These are phyloP conservation scores for Agelas oroides DNA, from an alignment of 37 sponge, comb jelly and placozoan genomes.

Conservation along the genomic window DNA sequence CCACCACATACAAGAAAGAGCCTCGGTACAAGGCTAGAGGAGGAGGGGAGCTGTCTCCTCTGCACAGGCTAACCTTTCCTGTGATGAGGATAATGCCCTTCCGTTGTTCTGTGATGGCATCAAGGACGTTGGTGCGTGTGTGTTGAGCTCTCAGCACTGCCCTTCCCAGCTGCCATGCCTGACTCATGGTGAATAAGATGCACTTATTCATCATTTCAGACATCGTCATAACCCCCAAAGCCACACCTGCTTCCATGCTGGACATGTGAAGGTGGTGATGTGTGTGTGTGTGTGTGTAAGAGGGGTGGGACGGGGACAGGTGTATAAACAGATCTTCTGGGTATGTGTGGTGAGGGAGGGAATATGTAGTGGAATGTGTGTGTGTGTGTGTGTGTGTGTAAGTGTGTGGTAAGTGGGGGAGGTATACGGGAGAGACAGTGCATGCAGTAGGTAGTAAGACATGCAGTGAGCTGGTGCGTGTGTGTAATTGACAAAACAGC, in stretches of 20 bases:
- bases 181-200: conserved; percentile 62
- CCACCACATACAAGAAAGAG: too few relatives aligned
- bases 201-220: conserved; percentile 51
- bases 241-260: conserved; percentile 71
- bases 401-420: neutral
- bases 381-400: neutral
- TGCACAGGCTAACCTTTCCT: conserved; percentile 91
- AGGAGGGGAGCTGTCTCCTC: too few relatives aligned
- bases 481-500: too few relatives aligned
- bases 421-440: neutral
- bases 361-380: too few relatives aligned
- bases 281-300: neutral
- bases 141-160: conserved; percentile 65
- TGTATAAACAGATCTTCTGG: too few relatives aligned
- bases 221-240: conserved; percentile 39
- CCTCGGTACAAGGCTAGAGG: too few relatives aligned
- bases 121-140: conserved; percentile 30
- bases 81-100: conserved; percentile 66
- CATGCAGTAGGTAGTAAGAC: neutral
- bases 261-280: too few relatives aligned
- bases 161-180: conserved; percentile 77
- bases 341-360: too few relatives aligned
- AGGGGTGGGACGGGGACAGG: too few relatives aligned
- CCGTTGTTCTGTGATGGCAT: conserved; percentile 48
- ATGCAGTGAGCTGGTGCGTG: too few relatives aligned